Conservation (phyloP, 2,113 vertebrate genomes). For the Turnix velox region DNA sequence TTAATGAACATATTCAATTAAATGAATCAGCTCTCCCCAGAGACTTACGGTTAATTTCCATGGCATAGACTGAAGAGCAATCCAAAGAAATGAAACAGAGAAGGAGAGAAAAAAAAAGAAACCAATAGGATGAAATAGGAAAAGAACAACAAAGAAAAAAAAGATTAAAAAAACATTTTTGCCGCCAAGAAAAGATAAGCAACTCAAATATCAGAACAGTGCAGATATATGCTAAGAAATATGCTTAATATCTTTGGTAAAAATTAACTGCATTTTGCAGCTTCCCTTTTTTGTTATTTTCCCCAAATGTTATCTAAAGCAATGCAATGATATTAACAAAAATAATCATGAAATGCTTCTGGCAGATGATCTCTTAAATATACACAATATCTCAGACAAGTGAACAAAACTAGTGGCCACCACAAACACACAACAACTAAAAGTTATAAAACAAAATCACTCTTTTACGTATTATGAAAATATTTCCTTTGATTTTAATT, state of each 20-base stretch:
- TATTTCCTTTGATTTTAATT: background rate
- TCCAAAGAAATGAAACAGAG: constrained; percentile 13
- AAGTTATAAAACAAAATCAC: background rate
- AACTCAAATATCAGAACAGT: background rate
- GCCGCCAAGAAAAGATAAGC: background rate
- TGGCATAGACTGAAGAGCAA: constrained; percentile 88
- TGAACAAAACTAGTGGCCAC: background rate
- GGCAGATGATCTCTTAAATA: constrained; percentile 69
- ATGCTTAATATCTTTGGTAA: background rate
- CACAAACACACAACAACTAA: background rate
- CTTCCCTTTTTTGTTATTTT: constrained; percentile 30
- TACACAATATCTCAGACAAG: background rate
- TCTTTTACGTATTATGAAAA: background rate
- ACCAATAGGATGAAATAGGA: constrained; percentile 38
- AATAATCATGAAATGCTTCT: constrained; percentile 29
- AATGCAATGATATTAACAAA: background rate
- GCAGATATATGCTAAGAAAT: background rate
- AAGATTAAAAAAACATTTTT: constrained; percentile 15
- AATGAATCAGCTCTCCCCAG: background rate
- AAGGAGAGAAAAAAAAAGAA: constrained; percentile 48
- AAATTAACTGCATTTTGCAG: background rate
- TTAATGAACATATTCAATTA: background rate
- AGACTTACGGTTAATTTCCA: constrained; percentile 99
- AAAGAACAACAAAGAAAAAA: background rate
- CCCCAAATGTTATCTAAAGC: background rate